These are phyloP conservation scores for Sisyra terminalis DNA, from an alignment of 2,888 invertebrate species.

Conservation along the genomic window DNA sequence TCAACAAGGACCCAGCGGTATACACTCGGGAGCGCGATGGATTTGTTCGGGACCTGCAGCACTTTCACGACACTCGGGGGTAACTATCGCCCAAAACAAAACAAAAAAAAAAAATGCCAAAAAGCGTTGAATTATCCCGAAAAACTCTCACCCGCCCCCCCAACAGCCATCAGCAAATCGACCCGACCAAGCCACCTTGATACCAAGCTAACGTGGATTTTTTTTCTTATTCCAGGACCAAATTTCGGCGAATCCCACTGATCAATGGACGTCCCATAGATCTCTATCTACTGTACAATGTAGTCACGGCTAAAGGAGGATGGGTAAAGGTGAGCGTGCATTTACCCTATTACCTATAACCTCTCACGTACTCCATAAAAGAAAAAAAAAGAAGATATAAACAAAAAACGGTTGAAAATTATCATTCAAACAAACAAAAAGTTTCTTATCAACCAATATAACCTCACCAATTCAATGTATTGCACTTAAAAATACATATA, in stretches of 20 bases:
- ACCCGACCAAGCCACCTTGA: background rate
- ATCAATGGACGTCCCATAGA: constrained; percentile 87
- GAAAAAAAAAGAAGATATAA: too few relatives aligned
- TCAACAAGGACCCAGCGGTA: constrained; percentile 52
- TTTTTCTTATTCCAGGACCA: constrained; percentile 28
- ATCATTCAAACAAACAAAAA: too few relatives aligned
- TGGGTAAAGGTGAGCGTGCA: constrained; percentile 80
- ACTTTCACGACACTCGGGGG: constrained; percentile 86
- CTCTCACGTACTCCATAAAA: too few relatives aligned
- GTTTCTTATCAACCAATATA: too few relatives aligned
- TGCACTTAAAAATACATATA: too few relatives aligned
- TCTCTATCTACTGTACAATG: constrained; percentile 76
- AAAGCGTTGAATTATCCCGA: too few relatives aligned
- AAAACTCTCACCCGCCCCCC: background rate
- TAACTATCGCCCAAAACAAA: constrained; percentile 33
- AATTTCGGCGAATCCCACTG: constrained; percentile 47
- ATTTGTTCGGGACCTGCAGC: constrained; percentile 71
- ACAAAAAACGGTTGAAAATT: too few relatives aligned
- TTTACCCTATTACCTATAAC: too few relatives aligned
- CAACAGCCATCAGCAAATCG: background rate
- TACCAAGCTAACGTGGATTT: too few relatives aligned
- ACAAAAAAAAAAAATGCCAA: too few relatives aligned
- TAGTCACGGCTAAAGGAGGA: constrained; percentile 86
- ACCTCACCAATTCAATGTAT: too few relatives aligned
- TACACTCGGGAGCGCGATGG: constrained; percentile 63